Conservation (phyloP, 2,113 vertebrate genomes). For the Gavia stellata region DNA sequence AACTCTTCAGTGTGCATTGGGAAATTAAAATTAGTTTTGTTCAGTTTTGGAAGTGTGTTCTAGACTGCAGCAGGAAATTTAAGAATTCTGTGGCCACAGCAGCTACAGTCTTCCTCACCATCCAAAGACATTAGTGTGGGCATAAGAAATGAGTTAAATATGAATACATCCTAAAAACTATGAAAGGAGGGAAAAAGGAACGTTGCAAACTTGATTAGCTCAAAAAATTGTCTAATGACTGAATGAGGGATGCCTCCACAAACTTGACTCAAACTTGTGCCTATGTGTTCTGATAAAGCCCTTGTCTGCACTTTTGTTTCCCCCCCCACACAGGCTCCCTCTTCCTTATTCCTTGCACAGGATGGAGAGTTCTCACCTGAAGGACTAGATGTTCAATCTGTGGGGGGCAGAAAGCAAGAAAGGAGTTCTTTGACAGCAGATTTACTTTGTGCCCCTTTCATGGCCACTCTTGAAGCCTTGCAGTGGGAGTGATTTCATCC, state of each 20-base stretch:
- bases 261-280: not conserved
- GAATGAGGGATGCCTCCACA: not conserved
- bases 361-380: not conserved
- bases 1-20: not conserved
- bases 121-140: not conserved
- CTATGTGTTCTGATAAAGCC: not conserved
- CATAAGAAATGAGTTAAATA: not conserved
- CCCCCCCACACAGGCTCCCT: fast-evolving
- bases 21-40: not conserved
- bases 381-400: not conserved
- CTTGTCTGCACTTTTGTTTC: not conserved
- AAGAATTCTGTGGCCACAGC: not conserved
- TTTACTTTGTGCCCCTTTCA: not conserved
- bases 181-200: not conserved
- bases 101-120: not conserved
- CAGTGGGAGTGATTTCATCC: not conserved
- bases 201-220: not conserved
- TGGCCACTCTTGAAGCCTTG: not conserved
- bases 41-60: not conserved
- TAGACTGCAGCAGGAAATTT: not conserved
- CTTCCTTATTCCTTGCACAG: not conserved
- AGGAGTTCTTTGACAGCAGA: not conserved
- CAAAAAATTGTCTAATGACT: not conserved
- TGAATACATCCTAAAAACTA: not conserved
- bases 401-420: not conserved